A percentile compares a stretch with the other conserved stretches of the same genome.
These are phyloP conservation scores for Tipula helvola DNA, from an alignment of 2,888 invertebrate genomes.

Conservation along the genomic window DNA sequence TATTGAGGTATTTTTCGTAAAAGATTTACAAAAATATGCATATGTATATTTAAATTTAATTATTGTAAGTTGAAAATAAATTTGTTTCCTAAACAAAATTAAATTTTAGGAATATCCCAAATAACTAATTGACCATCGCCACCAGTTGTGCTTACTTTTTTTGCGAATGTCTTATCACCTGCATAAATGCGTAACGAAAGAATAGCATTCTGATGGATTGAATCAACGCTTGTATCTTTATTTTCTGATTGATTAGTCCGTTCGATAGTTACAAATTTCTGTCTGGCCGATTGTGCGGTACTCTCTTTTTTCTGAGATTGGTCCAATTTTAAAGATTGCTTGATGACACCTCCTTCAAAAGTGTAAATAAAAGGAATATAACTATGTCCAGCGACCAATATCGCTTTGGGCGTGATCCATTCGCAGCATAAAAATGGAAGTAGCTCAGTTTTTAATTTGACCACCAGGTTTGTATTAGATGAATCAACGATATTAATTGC, in stretches of 20 bases:
- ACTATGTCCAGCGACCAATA: conserved; percentile 90
- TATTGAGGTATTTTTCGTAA: too few species aligned
- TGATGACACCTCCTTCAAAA: conserved; percentile 54
- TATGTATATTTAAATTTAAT: too few species aligned
- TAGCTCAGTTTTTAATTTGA: conserved; percentile 71
- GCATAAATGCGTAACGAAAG: conserved; percentile 66
- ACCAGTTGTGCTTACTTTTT: conserved; percentile 84
- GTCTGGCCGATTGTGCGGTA: conserved; percentile 87
- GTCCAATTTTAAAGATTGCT: conserved; percentile 76
- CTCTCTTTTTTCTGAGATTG: conserved; percentile 80
- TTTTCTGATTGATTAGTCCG: conserved; percentile 80
- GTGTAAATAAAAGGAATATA: conserved; percentile 87
- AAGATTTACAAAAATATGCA: too few species aligned
- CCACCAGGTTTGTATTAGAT: conserved; percentile 52
- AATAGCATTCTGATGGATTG: conserved; percentile 96
- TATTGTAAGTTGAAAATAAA: too few species aligned
- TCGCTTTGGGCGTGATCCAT: conserved; percentile 77
- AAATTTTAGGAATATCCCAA: conserved; percentile 59
- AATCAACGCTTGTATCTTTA: conserved; percentile 79
- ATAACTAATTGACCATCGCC: conserved; percentile 92
- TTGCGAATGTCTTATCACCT: conserved; percentile 59
- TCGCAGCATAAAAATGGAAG: conserved; percentile 86
- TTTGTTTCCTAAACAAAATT: too few species aligned
- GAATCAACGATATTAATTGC: conserved; percentile 89
- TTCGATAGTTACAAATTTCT: conserved; percentile 91